These are phyloP conservation scores for Danionella dracula DNA, from an alignment of 2,797 vertebrate genomes.

Conservation along the genomic window DNA sequence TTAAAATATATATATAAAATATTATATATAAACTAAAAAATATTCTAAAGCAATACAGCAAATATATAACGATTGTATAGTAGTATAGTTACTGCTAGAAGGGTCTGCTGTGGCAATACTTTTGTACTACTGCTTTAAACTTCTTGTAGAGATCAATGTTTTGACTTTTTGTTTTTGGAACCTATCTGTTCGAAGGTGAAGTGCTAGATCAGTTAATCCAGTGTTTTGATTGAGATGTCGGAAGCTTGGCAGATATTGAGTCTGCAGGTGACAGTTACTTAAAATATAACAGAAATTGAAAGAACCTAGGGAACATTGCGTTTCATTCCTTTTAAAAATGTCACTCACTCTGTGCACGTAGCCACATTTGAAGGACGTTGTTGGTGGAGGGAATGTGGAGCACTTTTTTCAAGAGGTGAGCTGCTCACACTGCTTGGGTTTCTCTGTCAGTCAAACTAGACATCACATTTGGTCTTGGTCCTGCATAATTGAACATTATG, in stretches of 20 bases:
- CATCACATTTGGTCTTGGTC: neutral
- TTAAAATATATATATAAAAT: no score
- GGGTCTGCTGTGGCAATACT: no score
- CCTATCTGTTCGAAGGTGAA: neutral
- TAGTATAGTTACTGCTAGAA: no score
- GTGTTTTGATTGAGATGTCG: neutral
- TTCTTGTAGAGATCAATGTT: neutral
- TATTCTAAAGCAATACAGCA: no score
- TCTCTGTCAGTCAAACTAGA: neutral
- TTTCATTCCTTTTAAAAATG: conserved; percentile 11
- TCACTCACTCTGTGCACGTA: conserved; percentile 1
- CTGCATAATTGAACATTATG: neutral
- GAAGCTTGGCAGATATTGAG: neutral
- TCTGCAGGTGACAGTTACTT: neutral
- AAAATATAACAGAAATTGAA: neutral
- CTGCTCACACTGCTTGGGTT: conserved; percentile 9
- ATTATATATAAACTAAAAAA: no score
- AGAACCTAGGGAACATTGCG: neutral
- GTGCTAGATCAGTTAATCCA: neutral
- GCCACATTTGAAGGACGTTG: conserved; percentile 1
- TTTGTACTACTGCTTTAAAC: no score
- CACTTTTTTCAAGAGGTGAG: conserved; percentile 6
- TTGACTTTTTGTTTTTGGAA: no score
- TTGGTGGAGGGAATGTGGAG: neutral
- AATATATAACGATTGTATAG: no score